Base-by-base conservation (phyloP, 2,888 invertebrate genomes). In the Phytoseiulus persimilis region DNA sequence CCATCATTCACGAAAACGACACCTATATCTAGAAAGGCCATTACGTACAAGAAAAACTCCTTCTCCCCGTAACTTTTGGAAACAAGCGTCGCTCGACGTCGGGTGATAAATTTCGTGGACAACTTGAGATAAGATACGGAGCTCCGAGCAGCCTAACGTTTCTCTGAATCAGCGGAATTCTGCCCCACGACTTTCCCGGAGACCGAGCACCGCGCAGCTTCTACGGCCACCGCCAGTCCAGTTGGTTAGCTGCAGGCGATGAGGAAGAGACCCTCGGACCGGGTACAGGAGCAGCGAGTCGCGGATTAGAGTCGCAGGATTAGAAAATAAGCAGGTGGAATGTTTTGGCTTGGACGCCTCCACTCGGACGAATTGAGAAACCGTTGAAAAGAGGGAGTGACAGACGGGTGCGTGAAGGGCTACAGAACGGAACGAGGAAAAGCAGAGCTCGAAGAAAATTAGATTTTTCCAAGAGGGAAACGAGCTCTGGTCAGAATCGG, bases 171-270 rank as follows among this genome's bases (percentile, higher is more conserved):
- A 65, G 65, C 65, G 65, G 18, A 65, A 65, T 65, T 65, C 65
- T 65, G 18, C 18, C 28, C 2, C 65, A 23, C 65, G 65, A 65
- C 28, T 65, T 65, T 65, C 65, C 65, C 2, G 23, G 28, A 23
- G 65, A 11, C 18, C 11, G 5, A 39, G 39, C 39, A 39, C 39
- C 39, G 65, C 65, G 91, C 94, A 0, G 96, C 96, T 45, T 96
- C 65, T 1, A 65, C 65, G 5, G 5, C 65, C 14, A 1, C 65
- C 18, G 65, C 65, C 23, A 65, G 65, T n/a, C n/a, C n/a, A n/a
- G n/a, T n/a, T n/a, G n/a, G n/a, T n/a, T n/a, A n/a, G n/a, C n/a
- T n/a, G n/a, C 65, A 28, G 28, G 65, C 65, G 65, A 28, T 28
- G 65, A 65, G 65, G 18, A 65, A 65, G 5, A 65, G 65, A 65